phyloP scores from a whole-genome alignment of 2,113 vertebrate species.

The Hemiscyllium ocellatum region DNA sequence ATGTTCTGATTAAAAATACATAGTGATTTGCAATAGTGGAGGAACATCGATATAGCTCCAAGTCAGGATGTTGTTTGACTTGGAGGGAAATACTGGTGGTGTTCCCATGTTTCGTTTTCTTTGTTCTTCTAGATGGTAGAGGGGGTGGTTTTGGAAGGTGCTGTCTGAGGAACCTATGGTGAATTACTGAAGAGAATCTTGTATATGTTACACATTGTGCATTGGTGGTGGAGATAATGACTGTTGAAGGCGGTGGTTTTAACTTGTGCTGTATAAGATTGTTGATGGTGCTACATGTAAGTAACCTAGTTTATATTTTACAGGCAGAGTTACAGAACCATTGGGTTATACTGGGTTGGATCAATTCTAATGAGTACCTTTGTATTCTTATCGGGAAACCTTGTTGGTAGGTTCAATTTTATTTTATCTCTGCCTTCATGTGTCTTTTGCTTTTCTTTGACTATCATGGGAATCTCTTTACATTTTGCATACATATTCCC shows the following conservation, averaged over 20 bases:
- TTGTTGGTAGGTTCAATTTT: constrained; percentile 71
- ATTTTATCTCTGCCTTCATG: background rate
- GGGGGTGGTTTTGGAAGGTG: too few species aligned
- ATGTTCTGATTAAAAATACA: background rate
- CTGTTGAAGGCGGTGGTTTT: too few species aligned
- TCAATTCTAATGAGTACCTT: constrained; percentile 80
- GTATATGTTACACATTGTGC: too few species aligned
- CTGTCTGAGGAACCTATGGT: too few species aligned
- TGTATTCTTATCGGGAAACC: constrained; percentile 86
- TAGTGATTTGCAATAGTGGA: too few species aligned
- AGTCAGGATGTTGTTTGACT: too few species aligned
- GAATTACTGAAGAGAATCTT: too few species aligned
- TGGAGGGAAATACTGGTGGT: too few species aligned
- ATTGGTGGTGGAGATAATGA: too few species aligned
- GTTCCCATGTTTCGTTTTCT: too few species aligned
- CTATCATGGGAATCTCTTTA: background rate
- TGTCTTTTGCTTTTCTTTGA: background rate
- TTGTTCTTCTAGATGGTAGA: too few species aligned
- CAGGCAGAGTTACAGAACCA: constrained; percentile 80
- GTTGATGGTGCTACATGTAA: background rate
- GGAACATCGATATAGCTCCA: too few species aligned
- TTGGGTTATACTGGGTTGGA: constrained; percentile 89
- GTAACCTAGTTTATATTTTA: constrained; percentile 41
- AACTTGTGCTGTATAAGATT: background rate
- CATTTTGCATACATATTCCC: background rate